Conservation (phyloP, 2,113 vertebrate species). For the Felis chaus region DNA sequence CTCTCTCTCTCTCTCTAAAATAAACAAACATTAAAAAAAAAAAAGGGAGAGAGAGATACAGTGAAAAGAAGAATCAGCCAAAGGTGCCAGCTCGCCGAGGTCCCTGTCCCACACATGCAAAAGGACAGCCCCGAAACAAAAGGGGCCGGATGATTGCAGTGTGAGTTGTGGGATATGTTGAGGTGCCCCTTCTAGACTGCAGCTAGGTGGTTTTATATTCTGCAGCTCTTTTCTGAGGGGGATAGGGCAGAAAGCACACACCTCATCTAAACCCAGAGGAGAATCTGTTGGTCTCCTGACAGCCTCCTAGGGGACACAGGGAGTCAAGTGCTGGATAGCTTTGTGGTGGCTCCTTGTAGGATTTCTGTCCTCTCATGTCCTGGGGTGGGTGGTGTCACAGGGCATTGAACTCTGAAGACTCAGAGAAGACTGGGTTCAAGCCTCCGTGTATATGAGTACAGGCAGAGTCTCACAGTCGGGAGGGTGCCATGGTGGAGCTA, state of each 20-base stretch:
- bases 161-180: not conserved
- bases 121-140: not conserved
- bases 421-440: not conserved
- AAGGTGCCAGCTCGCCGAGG: not conserved
- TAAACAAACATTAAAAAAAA: too few relatives aligned
- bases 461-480: accelerated
- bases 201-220: not conserved
- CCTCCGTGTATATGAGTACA: not conserved
- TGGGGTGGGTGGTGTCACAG: not conserved
- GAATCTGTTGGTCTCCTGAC: not conserved
- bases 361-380: not conserved
- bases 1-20: too few relatives aligned
- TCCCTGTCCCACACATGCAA: not conserved
- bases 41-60: too few relatives aligned
- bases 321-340: not conserved
- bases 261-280: not conserved
- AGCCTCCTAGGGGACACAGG: not conserved
- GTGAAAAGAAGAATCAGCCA: not conserved
- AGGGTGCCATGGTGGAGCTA: not conserved
- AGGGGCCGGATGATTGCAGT: not conserved
- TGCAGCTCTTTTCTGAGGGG: not conserved
- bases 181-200: not conserved
- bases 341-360: not conserved
- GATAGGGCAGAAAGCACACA: not conserved
- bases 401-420: not conserved